These are phyloP conservation scores for Synanceia verrucosa DNA, from an alignment of 2,797 vertebrate species.

Conservation along the genomic window DNA sequence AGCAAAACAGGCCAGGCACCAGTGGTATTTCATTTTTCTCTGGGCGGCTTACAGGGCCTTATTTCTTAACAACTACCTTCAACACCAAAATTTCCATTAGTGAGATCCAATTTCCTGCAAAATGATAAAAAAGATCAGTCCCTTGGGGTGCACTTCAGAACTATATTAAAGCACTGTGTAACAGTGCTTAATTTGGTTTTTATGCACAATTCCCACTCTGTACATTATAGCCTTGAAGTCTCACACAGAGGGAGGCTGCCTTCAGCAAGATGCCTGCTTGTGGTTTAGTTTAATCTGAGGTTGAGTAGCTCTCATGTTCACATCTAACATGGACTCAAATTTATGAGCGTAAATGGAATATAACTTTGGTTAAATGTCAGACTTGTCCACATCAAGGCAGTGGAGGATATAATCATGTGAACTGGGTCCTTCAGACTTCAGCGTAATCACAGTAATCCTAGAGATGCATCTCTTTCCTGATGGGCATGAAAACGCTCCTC, in stretches of 20 bases:
- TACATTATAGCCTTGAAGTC: conserved; percentile 41
- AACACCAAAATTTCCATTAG: conserved; percentile 62
- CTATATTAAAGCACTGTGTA: conserved; percentile 51
- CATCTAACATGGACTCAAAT: conserved; percentile 1
- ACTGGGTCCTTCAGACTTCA: conserved; percentile 23
- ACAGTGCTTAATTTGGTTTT: conserved; percentile 58
- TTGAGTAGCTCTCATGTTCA: conserved; percentile 20
- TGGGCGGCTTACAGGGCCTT: background rate
- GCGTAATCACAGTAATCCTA: conserved; percentile 32
- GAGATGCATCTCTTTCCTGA: conserved; percentile 32
- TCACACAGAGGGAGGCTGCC: conserved; percentile 13
- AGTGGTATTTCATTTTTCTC: background rate
- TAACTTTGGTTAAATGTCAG: conserved; percentile 1
- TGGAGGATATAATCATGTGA: conserved; percentile 14
- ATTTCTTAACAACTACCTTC: conserved; percentile 35
- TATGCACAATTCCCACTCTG: conserved; percentile 38
- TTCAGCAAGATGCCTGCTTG: conserved; percentile 23
- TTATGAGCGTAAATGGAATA: background rate
- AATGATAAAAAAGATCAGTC: conserved; percentile 43
- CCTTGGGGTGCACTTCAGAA: conserved; percentile 53
- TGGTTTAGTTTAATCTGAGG: too few species aligned
- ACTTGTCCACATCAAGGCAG: conserved; percentile 16
- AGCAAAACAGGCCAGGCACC: background rate
- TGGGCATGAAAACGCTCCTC: conserved; percentile 29
- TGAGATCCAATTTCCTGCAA: conserved; percentile 51